Conservation (phyloP, 2,888 invertebrate species). For the Caenorhabditis panamensis region DNA sequence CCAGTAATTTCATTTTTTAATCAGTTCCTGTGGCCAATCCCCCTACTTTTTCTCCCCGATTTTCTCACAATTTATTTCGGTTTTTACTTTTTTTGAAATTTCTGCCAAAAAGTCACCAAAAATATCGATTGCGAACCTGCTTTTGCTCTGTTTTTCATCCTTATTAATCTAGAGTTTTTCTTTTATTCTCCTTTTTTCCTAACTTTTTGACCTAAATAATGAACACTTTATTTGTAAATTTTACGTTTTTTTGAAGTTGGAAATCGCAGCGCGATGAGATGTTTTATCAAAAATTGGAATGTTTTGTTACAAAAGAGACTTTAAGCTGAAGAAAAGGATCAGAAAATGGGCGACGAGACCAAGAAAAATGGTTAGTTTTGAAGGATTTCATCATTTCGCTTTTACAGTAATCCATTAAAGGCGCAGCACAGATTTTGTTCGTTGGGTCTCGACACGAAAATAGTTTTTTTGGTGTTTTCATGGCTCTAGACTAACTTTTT, state of each 20-base stretch:
- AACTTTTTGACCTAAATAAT: not conserved
- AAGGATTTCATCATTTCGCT: not conserved
- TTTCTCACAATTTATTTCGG: not conserved
- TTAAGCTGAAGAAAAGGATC: too few relatives aligned
- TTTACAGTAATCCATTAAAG: too few relatives aligned
- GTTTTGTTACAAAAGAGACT: too few relatives aligned
- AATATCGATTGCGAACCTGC: not conserved
- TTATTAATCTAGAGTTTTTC: not conserved
- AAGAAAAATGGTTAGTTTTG: not conserved
- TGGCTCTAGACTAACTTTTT: not conserved
- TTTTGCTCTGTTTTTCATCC: not conserved
- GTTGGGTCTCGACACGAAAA: too few relatives aligned
- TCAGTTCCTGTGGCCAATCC: not conserved
- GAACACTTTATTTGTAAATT: not conserved
- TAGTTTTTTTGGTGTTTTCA: not conserved
- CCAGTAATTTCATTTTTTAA: not conserved
- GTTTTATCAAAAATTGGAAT: too few relatives aligned
- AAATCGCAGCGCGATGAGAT: too few relatives aligned
- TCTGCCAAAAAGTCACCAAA: conserved; percentile 2
- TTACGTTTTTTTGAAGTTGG: too few relatives aligned
- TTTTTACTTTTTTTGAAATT: too few relatives aligned
- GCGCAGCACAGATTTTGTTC: too few relatives aligned
- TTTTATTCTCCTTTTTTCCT: not conserved
- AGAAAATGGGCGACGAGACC: conserved; percentile 4
- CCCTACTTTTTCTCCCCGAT: not conserved